Evolutionary conservation across 2,797 vertebrate species (phyloP).

Genomic region (Neosilurus mollespiculum): DNA sequence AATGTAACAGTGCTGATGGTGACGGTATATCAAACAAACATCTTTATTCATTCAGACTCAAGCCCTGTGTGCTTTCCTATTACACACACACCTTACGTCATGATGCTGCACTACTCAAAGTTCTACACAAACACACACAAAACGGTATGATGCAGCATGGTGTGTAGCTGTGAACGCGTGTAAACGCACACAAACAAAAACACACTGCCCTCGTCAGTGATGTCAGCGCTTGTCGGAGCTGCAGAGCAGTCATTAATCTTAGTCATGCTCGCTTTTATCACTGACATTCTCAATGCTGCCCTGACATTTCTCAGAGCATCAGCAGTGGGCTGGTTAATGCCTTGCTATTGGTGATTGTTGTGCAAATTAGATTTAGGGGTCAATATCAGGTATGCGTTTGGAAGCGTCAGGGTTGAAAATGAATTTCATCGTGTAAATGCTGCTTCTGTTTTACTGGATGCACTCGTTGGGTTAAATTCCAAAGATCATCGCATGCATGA

Average conservation of each 20-base stretch:
- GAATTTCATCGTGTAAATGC: not conserved
- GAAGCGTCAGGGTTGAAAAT: not conserved
- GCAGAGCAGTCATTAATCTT: conserved; percentile 30
- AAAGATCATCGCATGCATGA: not conserved
- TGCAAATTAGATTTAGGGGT: conserved; percentile 3
- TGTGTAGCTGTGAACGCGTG: not conserved
- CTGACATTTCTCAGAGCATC: conserved; percentile 29
- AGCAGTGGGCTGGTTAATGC: not conserved
- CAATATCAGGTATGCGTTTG: conserved; percentile 1
- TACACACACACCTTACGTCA: conserved; percentile 4
- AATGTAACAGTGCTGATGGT: not conserved
- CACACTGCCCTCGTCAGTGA: conserved; percentile 11
- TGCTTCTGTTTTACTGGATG: no score
- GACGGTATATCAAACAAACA: not conserved
- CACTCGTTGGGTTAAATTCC: not conserved
- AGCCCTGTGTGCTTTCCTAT: not conserved
- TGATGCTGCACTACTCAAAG: not conserved
- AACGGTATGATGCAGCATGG: not conserved
- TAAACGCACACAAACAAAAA: not conserved
- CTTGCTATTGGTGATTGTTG: conserved; percentile 1
- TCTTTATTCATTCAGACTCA: conserved; percentile 16
- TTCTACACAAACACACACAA: not conserved
- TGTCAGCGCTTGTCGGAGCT: not conserved
- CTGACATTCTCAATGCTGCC: conserved; percentile 27
- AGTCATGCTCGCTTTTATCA: conserved; percentile 12